Evolutionary conservation across 2,797 vertebrate genomes (phyloP).

Genomic region (Sebastes itinus): DNA sequence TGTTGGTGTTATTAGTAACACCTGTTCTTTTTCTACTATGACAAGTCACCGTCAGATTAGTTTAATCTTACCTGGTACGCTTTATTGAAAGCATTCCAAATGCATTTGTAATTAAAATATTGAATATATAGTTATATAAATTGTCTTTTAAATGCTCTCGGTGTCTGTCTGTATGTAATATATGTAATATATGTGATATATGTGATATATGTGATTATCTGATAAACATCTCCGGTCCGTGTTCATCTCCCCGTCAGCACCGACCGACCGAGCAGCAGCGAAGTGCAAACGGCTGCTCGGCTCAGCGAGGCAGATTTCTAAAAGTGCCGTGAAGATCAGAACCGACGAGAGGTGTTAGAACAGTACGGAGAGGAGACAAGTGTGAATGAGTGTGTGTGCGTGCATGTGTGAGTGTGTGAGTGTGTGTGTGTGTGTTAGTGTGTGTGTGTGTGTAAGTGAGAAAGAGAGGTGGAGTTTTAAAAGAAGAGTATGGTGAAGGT

Average conservation of each 20-base stretch:
- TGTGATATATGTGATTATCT: constrained; percentile 1
- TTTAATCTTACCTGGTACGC: neutral
- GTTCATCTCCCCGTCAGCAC: constrained; percentile 44
- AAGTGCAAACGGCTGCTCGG: constrained; percentile 61
- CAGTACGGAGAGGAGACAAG: constrained; percentile 48
- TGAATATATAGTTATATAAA: neutral
- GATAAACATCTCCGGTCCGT: constrained; percentile 27
- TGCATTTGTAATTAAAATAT: neutral
- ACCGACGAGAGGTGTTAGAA: constrained; percentile 64
- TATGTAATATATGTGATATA: too few relatives aligned
- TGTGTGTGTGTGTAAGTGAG: constrained; percentile 1
- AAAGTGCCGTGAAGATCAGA: constrained; percentile 66
- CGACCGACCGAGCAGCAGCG: constrained; percentile 20
- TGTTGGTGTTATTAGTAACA: neutral
- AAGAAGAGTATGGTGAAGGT: constrained; percentile 41
- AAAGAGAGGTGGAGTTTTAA: constrained; percentile 47
- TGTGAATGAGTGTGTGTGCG: constrained; percentile 44
- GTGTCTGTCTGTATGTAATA: constrained; percentile 4
- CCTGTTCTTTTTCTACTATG: neutral
- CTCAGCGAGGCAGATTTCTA: constrained; percentile 61
- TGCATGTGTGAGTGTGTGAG: neutral
- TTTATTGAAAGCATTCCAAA: neutral
- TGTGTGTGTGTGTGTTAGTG: constrained; percentile 3
- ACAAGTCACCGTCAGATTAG: neutral
- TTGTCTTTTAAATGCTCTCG: neutral